phyloP scores from a whole-genome alignment of 2,797 vertebrate species.

The Amblyopsis hoosieri region DNA sequence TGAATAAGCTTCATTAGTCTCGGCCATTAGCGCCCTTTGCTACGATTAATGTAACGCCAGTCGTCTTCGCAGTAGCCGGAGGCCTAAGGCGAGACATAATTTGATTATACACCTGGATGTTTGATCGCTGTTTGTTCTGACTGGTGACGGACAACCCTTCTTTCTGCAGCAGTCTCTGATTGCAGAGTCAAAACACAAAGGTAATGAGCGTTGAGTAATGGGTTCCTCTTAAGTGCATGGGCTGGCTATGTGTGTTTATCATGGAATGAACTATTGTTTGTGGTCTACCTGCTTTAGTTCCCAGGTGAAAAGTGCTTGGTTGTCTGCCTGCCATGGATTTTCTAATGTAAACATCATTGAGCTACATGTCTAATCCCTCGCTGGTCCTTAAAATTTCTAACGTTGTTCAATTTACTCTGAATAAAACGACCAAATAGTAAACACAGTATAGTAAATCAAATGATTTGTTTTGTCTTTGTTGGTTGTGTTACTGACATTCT shows the following conservation, averaged over 20 bases:
- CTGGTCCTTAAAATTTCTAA: too few relatives aligned
- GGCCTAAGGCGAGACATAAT: constrained; percentile 33
- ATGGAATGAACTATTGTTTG: too few relatives aligned
- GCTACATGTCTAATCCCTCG: too few relatives aligned
- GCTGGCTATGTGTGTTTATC: background rate
- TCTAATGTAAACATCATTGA: too few relatives aligned
- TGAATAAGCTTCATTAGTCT: constrained; percentile 61
- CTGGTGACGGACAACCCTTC: too few relatives aligned
- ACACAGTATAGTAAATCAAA: background rate
- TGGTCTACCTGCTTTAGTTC: too few relatives aligned
- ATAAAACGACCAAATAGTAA: background rate
- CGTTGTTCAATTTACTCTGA: too few relatives aligned
- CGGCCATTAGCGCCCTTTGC: constrained; percentile 50
- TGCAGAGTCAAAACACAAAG: constrained; percentile 24
- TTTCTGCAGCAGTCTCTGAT: background rate
- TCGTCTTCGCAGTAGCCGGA: constrained; percentile 38
- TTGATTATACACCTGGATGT: constrained; percentile 48
- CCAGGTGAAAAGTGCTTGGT: too few relatives aligned
- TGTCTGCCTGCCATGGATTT: too few relatives aligned
- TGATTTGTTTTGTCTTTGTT: background rate
- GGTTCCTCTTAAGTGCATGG: constrained; percentile 13
- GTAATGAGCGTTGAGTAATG: background rate
- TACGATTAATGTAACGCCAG: constrained; percentile 52
- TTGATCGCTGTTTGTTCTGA: constrained; percentile 36
- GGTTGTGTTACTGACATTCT: constrained; percentile 15